Base-by-base conservation (phyloP, 2,888 invertebrate genomes). In the Cephus runcator region DNA sequence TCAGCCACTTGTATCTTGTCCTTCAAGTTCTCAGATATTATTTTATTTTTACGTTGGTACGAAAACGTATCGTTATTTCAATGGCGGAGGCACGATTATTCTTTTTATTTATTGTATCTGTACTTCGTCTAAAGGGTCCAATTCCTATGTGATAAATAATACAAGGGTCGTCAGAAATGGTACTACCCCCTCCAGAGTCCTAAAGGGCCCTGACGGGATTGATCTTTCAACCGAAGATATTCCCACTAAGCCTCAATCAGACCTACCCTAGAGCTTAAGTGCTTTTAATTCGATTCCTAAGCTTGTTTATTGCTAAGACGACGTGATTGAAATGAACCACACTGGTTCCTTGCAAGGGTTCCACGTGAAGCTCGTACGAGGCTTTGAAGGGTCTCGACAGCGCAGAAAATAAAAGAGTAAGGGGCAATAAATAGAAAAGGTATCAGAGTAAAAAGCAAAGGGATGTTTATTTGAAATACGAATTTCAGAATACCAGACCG, bases 151-250 rank as follows among this genome's bases (percentile, higher is more conserved):
- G 56, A 23, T 56, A 23, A 56, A 23, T 23, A 56, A 23, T 56
- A 56, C 56, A 56, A 56, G 23, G 56, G 2, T 56, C 23, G 9
- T 56, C 9, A 2, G 56, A 56, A 23, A 56, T 9, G 23, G 56
- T 56, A 23, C 23, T 9, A 56, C 23, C 23, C 56, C 23, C 9
- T 23, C 9, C 56, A 56, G 15, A 4, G 15, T 40, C 40, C 40
- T 23, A 69, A 11, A 73, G 23, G 76, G 80, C 77, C 80, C 73
- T 73, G 79, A 75, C 69, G 76, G 80, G 82, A 85, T 85, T 83
- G 85, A 84, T 82, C 79, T 79, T 56, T 80, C 79, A 79, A 78
- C 80, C 79, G 79, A 78, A 79, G 80, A 81, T 83, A 83, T 80
- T 76, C 81, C 77, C 77, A 40, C 81, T 83, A 80, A 83, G 81